These are phyloP conservation scores for Falcunculus frontatus DNA, from an alignment of 2,113 vertebrate genomes.

Conservation along the genomic window DNA sequence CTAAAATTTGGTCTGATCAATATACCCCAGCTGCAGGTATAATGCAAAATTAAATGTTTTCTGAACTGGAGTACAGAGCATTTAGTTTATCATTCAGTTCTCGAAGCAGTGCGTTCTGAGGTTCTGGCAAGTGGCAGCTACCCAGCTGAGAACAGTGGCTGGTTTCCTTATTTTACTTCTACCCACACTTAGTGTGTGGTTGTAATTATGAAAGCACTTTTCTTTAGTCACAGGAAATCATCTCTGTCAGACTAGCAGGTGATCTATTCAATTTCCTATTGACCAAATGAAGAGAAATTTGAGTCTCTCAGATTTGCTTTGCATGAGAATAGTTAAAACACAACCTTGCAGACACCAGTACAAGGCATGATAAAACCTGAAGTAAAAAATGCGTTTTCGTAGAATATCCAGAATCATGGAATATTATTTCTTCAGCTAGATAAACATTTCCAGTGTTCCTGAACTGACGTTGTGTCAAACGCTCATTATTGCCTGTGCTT, in stretches of 20 bases:
- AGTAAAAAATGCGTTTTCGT: background rate
- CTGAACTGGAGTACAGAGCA: background rate
- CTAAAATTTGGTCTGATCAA: background rate
- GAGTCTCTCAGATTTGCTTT: background rate
- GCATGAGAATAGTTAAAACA: background rate
- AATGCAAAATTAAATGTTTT: background rate
- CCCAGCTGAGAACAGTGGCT: background rate
- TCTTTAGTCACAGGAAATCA: background rate
- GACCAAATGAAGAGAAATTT: background rate
- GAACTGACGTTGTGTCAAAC: background rate
- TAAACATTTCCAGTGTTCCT: background rate
- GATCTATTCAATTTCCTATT: background rate
- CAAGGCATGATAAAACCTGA: background rate
- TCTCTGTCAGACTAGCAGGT: background rate
- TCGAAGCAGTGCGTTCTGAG: background rate
- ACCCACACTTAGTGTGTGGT: background rate
- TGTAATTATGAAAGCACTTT: background rate
- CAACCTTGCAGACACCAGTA: background rate
- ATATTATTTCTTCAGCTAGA: background rate
- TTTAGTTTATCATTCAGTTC: background rate
- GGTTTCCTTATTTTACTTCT: background rate
- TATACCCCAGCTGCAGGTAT: background rate
- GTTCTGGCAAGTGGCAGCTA: background rate
- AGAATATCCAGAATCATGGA: background rate
- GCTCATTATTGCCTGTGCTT: fast-evolving